Evolutionary conservation across 2,113 vertebrate species (phyloP), one percentile per base, ranked within the genome.

Genomic region (Myiopsitta monachus): DNA sequence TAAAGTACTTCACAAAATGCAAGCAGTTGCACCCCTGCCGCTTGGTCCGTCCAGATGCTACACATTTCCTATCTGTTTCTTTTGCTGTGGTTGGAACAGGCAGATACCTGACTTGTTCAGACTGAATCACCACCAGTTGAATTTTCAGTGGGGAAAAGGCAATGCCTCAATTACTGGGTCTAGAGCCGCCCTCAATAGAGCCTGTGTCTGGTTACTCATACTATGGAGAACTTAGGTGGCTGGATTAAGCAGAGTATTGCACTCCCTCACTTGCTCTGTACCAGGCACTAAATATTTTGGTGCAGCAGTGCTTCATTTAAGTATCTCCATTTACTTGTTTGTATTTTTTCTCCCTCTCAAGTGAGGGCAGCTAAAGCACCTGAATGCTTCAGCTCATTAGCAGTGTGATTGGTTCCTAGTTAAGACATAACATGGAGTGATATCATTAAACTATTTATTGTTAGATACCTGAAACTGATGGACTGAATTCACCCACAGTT

Each of bases 321-420:
- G 23, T 81, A 61, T 66, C 41, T 89, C 46, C 38, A 13, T 77
- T 69, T 87, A 23, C 44, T 70, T 73, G 47, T 80, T 93, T 74
- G 28, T 46, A 64, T 64, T 84, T 80, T 27, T 5, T 38, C 46
- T 57, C 31, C 7, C 30, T 75, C 64, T 76, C 46, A 73, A 84
- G 41, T 16, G 41, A 90, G 74, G 78, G 17, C 78, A 91, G 6
- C 1, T 81, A 85, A 81, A 93, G 69, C 64, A 70, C 28, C 69
- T 91, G 55, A 33, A 82, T 90, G n/a, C 70, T 95, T 94, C 64
- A 63, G 75, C 75, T 92, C 78, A 67, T 74, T 92, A 77, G 22
- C 64, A 28, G 31, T 57, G n/a, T 84, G 74, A 78, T 90, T 57
- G 38, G 41, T 63, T 75, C 41, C 85, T 93, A 92, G 87, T 87